Evolutionary conservation across 1,140 invertebrate genomes (phyloP).

Genomic region (Copidosoma floridanum): DNA sequence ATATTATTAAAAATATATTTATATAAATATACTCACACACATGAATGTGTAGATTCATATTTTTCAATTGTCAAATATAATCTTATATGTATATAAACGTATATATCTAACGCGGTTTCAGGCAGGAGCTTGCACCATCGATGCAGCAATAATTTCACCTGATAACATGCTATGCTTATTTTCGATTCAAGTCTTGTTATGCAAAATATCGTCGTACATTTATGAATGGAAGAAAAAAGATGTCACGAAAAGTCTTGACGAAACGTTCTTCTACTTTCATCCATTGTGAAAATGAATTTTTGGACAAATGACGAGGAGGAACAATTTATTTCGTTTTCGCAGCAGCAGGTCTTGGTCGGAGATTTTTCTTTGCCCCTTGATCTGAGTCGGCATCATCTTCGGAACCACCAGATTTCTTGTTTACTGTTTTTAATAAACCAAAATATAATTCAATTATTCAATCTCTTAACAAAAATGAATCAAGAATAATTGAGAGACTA

Average conservation of each 20-base stretch:
- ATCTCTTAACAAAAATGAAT: neutral
- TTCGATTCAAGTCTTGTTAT: slow-evolving; percentile 16
- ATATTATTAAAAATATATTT: slow-evolving; percentile 25
- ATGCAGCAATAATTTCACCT: neutral
- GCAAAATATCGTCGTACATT: slow-evolving; percentile 23
- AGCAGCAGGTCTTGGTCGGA: slow-evolving; percentile 50
- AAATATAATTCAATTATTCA: neutral
- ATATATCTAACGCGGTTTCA: slow-evolving; percentile 21
- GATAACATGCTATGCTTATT: slow-evolving; percentile 22
- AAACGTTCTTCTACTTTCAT: too few species aligned
- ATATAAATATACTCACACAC: slow-evolving; percentile 11
- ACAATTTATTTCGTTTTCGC: slow-evolving; percentile 39
- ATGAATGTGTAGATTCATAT: slow-evolving; percentile 7
- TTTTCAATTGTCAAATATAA: slow-evolving; percentile 6
- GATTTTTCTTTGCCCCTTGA: slow-evolving; percentile 62
- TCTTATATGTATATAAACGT: neutral
- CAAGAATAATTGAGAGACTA: slow-evolving; percentile 26
- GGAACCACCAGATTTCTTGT: slow-evolving; percentile 51
- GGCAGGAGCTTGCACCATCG: neutral
- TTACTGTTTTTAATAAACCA: slow-evolving; percentile 34
- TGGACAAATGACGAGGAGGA: neutral
- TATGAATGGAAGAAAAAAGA: neutral
- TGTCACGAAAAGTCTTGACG: slow-evolving; percentile 3
- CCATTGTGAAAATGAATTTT: too few species aligned
- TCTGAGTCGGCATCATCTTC: slow-evolving; percentile 72